Conservation (phyloP, 1,140 invertebrate species). For the Trichogramma pretiosum region DNA sequence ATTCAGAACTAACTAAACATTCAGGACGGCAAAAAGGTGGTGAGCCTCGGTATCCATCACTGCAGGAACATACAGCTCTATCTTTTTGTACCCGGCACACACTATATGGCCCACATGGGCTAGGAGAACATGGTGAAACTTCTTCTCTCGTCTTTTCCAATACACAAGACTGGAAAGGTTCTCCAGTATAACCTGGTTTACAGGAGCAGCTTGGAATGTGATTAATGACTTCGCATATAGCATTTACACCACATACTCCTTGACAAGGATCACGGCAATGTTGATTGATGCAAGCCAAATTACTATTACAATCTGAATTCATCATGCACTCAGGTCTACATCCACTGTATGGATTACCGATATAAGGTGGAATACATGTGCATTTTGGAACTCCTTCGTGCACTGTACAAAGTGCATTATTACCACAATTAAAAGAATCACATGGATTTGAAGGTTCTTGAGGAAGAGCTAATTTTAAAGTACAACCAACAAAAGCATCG, state of each 20-base stretch:
- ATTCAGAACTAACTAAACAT: slow-evolving; percentile 72
- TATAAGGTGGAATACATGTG: slow-evolving; percentile 74
- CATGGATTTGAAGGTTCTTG: slow-evolving; percentile 55
- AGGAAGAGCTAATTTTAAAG: slow-evolving; percentile 37
- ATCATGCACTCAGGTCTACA: slow-evolving; percentile 72
- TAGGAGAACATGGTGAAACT: slow-evolving; percentile 59
- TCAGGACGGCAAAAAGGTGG: slow-evolving; percentile 71
- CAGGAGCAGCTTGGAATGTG: slow-evolving; percentile 76
- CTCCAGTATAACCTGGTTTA: slow-evolving; percentile 62
- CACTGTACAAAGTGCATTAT: slow-evolving; percentile 67
- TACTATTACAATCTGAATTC: slow-evolving; percentile 69
- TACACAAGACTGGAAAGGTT: slow-evolving; percentile 73
- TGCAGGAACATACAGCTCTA: slow-evolving; percentile 70
- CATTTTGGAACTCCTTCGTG: slow-evolving; percentile 61
- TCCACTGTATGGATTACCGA: slow-evolving; percentile 70
- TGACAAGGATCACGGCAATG: slow-evolving; percentile 77
- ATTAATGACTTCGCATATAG: slow-evolving; percentile 69
- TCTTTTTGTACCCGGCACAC: slow-evolving; percentile 62
- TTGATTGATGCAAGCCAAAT: slow-evolving; percentile 73
- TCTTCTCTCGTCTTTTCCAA: slow-evolving; percentile 34
- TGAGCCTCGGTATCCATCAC: slow-evolving; percentile 62
- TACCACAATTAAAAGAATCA: slow-evolving; percentile 70
- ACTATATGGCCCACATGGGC: slow-evolving; percentile 73
- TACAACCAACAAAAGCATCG: slow-evolving; percentile 72
- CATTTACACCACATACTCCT: slow-evolving; percentile 72